These are phyloP conservation scores for Nycteola revayana DNA, from an alignment of 2,888 invertebrate species.

Conservation along the genomic window DNA sequence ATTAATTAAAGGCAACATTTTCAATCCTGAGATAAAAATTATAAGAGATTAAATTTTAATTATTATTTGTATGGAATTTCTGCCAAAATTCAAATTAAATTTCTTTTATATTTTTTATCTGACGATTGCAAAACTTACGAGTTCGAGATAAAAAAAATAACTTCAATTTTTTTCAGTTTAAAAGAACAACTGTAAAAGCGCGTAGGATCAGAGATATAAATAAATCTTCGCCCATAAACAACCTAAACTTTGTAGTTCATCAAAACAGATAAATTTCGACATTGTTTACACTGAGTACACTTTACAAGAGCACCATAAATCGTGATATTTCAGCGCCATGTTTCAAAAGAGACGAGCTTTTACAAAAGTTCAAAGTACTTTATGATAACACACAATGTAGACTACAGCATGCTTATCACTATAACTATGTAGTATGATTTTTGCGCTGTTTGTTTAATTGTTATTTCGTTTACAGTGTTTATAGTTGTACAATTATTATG, in stretches of 20 bases:
- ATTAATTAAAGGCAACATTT: too few relatives aligned
- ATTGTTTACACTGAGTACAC: constrained; percentile 15
- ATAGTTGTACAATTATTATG: too few relatives aligned
- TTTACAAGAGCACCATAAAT: constrained; percentile 31
- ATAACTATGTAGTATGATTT: not conserved
- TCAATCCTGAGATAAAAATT: too few relatives aligned
- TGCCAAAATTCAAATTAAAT: too few relatives aligned
- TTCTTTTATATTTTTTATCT: too few relatives aligned
- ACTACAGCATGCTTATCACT: too few relatives aligned
- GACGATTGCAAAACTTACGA: too few relatives aligned
- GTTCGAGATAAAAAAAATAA: too few relatives aligned
- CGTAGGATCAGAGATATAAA: not conserved
- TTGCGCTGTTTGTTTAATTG: not conserved
- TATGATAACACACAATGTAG: constrained; percentile 29
- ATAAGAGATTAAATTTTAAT: too few relatives aligned
- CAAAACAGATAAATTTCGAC: constrained; percentile 21
- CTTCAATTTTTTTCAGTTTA: too few relatives aligned
- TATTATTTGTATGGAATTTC: too few relatives aligned
- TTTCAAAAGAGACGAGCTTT: constrained; percentile 24
- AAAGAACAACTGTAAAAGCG: constrained; percentile 3
- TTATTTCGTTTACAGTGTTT: too few relatives aligned
- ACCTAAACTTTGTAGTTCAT: constrained; percentile 19
- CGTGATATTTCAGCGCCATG: constrained; percentile 21
- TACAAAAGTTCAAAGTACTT: constrained; percentile 45
- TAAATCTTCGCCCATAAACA: constrained; percentile 17